These are phyloP conservation scores for Gadus macrocephalus DNA, from an alignment of 2,113 vertebrate species.

Conservation along the genomic window DNA sequence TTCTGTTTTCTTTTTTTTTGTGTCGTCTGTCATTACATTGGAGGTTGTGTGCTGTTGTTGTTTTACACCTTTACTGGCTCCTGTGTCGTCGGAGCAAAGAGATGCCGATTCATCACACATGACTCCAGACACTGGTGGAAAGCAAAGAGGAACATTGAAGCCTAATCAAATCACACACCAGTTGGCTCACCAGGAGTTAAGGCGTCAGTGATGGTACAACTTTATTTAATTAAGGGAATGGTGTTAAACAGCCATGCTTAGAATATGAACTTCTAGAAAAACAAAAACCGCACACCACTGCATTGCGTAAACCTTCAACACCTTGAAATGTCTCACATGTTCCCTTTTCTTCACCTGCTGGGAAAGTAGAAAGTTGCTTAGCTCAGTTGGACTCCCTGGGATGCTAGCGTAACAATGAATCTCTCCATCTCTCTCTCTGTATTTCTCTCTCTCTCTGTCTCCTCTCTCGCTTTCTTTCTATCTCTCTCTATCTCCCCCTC, in stretches of 20 bases:
- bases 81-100: neutral
- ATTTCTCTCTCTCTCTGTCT: too few species aligned
- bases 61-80: neutral
- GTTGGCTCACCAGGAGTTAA: too few species aligned
- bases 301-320: slow-evolving; percentile 17
- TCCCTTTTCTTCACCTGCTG: slow-evolving; percentile 12
- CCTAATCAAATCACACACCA: too few species aligned
- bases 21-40: slow-evolving; percentile 1
- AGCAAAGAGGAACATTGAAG: too few species aligned
- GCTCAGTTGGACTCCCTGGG: slow-evolving; percentile 38
- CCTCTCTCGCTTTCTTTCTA: too few species aligned
- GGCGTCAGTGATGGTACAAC: too few species aligned
- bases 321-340: slow-evolving; percentile 16
- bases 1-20: neutral
- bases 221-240: too few species aligned
- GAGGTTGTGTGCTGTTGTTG: slow-evolving; percentile 4
- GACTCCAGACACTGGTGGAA: neutral
- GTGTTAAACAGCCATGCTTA: neutral
- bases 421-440: too few species aligned
- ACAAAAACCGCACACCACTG: neutral
- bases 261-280: neutral
- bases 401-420: slow-evolving; percentile 1
- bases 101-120: neutral
- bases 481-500: too few species aligned
- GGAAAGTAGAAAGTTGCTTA: slow-evolving; percentile 42